A percentile compares a stretch with the other conserved stretches of the same genome.
These are phyloP conservation scores for Tachysurus vachellii DNA, from an alignment of 2,113 vertebrate species.

Conservation along the genomic window DNA sequence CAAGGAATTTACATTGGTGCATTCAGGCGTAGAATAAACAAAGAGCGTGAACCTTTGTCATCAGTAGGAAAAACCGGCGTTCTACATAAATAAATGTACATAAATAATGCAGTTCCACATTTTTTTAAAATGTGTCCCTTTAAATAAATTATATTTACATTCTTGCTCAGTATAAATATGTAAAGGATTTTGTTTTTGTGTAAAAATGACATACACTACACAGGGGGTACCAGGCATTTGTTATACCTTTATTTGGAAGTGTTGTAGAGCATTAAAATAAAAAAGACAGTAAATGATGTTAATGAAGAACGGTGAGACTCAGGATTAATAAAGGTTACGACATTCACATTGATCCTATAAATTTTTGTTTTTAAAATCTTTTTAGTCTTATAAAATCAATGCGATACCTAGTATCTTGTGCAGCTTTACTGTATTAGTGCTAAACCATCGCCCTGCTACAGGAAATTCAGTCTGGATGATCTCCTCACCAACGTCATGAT, in stretches of 20 bases:
- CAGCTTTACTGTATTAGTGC: neutral
- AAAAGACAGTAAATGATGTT: no score
- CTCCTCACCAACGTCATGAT: conserved; percentile 87
- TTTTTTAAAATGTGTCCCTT: neutral
- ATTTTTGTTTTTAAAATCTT: neutral
- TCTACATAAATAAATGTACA: no score
- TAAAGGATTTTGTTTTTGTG: neutral
- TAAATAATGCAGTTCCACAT: neutral
- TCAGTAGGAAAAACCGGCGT: neutral
- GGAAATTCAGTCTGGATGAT: conserved; percentile 84
- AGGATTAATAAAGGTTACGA: neutral
- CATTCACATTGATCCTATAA: neutral
- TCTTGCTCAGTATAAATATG: neutral
- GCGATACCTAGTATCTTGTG: neutral
- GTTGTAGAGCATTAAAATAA: neutral
- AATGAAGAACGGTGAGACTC: neutral
- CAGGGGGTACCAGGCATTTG: no score
- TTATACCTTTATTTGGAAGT: neutral
- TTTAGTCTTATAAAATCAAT: neutral
- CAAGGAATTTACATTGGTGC: no score
- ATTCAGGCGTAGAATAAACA: no score
- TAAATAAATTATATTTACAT: neutral
- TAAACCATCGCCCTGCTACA: conserved; percentile 54
- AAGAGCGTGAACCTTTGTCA: no score
- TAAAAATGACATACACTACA: no score